Conservation (phyloP, 2,797 vertebrate species). For the Thamnophis elegans region DNA sequence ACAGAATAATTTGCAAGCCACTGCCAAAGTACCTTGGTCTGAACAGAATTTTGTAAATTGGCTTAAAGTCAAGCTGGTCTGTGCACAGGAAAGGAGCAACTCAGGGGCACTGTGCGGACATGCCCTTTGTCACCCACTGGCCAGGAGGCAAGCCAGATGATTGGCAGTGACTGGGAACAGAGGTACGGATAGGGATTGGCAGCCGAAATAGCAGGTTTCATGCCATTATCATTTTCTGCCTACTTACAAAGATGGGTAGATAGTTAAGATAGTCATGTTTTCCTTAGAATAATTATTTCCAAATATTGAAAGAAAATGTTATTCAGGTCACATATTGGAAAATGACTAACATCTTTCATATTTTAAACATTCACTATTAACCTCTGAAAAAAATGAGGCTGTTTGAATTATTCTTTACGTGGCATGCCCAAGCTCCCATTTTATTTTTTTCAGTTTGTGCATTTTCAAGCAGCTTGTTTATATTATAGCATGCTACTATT, state of each 20-base stretch:
- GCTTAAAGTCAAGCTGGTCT: neutral
- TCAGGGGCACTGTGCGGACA: neutral
- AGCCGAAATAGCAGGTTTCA: neutral
- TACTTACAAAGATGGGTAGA: neutral
- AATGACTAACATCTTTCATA: slow-evolving; percentile 3
- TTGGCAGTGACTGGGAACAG: neutral
- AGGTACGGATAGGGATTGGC: neutral
- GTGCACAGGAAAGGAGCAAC: neutral
- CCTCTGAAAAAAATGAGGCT: neutral
- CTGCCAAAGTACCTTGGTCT: neutral
- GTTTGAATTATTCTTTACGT: neutral
- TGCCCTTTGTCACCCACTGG: neutral
- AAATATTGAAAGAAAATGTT: neutral
- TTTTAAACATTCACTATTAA: neutral
- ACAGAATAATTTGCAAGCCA: neutral
- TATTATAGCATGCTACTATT: neutral
- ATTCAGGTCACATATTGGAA: neutral
- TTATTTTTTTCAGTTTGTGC: neutral
- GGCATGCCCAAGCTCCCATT: neutral
- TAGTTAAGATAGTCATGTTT: neutral
- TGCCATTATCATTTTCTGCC: neutral
- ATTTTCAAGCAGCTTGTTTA: neutral
- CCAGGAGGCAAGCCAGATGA: neutral
- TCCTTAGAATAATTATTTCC: slow-evolving; percentile 6
- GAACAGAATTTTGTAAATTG: neutral